Base-by-base conservation (phyloP, 1,140 invertebrate genomes). In the Heliconius nattereri region DNA sequence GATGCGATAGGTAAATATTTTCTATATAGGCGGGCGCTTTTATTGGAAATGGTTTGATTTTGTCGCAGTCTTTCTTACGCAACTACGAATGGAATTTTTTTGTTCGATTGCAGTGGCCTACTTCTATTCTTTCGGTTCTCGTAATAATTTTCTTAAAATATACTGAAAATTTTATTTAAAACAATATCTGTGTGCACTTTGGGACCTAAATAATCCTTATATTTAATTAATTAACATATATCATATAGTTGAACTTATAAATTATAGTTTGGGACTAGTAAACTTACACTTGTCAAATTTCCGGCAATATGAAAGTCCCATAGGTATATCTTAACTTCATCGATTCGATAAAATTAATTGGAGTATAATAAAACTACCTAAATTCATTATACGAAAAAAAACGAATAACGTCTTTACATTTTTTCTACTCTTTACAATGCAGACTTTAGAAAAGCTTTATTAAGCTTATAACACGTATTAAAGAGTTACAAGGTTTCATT, bases 1-100 rank as follows among this genome's bases (percentile, higher is more conserved):
- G 86, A 88, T 89, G 85, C 84, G 85, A 89, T 90, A 86, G 84
- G 89, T 88, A 91, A 90, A 89, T 89, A 90, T 88, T 86, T 84
- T 78, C 80, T 84, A 83, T 84, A 80, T 87, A 87, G 83, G 80
- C 79, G 78, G 84, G 83, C 83, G 85, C 84, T 85, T 89, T 90
- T 89, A 86, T 87, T 89, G 85, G 79, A 78, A 78, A 85, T 78
- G 86, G 85, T 88, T 89, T 89, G 89, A 90, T 90, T 90, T 88
- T 80, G 82, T 83, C 83, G 83, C 79, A 78, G 79, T 54, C 35
- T 78, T 84, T 79, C 77, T 83, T 79, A 74, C 49, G 45, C 76
- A 78, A 74, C 76, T 73, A 80, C 35, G 52, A 71, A 19, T 54
- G 40, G 78, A 71, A 13, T 19, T 75, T 66, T 79, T 79, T 79